These are phyloP conservation scores for Hydrotaea diabolus DNA, from an alignment of 2,888 invertebrate species.

Conservation along the genomic window DNA sequence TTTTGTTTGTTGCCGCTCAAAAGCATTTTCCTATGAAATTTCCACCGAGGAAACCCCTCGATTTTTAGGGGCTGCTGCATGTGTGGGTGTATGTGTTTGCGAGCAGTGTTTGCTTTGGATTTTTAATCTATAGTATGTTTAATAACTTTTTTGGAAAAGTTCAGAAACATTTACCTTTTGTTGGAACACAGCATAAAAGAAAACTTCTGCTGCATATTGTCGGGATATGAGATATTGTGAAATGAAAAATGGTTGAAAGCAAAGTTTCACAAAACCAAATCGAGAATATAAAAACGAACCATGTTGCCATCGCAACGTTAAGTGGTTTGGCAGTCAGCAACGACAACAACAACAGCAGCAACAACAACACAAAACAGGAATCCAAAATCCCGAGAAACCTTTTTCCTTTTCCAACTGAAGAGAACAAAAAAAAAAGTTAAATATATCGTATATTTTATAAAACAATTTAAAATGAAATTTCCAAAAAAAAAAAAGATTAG, in stretches of 20 bases:
- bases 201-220: background rate
- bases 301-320: constrained; percentile 5
- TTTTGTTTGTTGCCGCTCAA: constrained; percentile 8
- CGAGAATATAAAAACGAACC: background rate
- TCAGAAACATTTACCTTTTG: constrained; percentile 22
- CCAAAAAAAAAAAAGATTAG: too few relatives aligned
- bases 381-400: background rate
- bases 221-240: constrained; percentile 23
- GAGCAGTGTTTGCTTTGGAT: background rate
- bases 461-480: background rate
- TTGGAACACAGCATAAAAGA: constrained; percentile 1
- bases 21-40: constrained; percentile 6
- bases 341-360: too few relatives aligned
- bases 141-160: constrained; percentile 23
- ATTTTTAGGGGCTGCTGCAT: too few relatives aligned
- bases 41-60: background rate
- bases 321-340: constrained; percentile 1
- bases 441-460: background rate
- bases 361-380: too few relatives aligned
- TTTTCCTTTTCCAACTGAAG: background rate
- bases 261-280: constrained; percentile 10
- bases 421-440: background rate
- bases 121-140: constrained; percentile 32
- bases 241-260: constrained; percentile 29
- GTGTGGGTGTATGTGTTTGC: background rate